Conservation (phyloP, 2,113 vertebrate genomes). For the Oncorhynchus masou region DNA sequence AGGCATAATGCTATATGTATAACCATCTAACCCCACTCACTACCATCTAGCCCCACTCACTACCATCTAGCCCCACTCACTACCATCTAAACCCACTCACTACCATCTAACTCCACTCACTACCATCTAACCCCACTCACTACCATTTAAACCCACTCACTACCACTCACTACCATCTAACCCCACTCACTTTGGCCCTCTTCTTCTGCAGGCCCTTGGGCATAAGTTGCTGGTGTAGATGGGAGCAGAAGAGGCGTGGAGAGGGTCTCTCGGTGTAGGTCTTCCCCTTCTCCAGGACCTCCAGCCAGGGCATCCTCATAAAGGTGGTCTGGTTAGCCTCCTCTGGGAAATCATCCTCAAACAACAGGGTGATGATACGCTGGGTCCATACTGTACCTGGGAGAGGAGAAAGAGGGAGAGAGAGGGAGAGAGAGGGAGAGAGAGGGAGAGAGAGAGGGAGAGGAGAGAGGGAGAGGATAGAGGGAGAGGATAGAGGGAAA, state of each 20-base stretch:
- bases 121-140: too few relatives aligned
- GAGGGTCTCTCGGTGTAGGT: slow-evolving; percentile 10
- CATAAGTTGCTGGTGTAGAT: slow-evolving; percentile 37
- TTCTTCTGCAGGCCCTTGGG: slow-evolving; percentile 26
- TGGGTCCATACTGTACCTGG: slow-evolving; percentile 53
- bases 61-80: too few relatives aligned
- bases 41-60: too few relatives aligned
- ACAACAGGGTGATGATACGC: slow-evolving; percentile 42
- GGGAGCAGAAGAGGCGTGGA: slow-evolving; percentile 48
- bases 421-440: background rate
- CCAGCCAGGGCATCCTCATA: slow-evolving; percentile 51
- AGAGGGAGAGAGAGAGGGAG: too few relatives aligned
- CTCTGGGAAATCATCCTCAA: slow-evolving; percentile 32
- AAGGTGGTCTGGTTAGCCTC: background rate
- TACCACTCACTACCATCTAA: slow-evolving; percentile 12
- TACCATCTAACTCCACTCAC: too few relatives aligned
- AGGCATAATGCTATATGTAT: too few relatives aligned
- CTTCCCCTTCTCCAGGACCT: slow-evolving; percentile 5
- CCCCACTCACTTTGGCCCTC: slow-evolving; percentile 32
- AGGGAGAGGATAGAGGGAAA: too few relatives aligned
- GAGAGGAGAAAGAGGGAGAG: background rate
- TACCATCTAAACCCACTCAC: too few relatives aligned
- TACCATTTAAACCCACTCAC: background rate
- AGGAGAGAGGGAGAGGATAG: too few relatives aligned
- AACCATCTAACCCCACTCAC: too few relatives aligned